These are phyloP conservation scores for Augochlora pura DNA, from an alignment of 1,140 invertebrate genomes.

Conservation along the genomic window DNA sequence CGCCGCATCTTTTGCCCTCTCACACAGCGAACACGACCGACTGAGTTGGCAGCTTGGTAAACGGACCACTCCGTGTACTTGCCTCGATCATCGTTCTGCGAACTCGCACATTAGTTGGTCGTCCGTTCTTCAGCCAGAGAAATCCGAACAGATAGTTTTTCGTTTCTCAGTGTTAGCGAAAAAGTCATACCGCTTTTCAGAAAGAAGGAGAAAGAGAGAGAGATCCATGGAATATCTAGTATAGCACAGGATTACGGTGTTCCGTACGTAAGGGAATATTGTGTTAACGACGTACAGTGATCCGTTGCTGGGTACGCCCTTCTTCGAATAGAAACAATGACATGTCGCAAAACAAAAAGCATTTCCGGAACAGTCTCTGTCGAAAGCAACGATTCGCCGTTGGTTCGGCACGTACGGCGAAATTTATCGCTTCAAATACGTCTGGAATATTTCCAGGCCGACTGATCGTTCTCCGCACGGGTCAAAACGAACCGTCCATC, in stretches of 20 bases:
- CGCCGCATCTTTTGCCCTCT: conserved; percentile 54
- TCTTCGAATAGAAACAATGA: no score
- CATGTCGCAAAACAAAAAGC: no score
- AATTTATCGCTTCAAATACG: background rate
- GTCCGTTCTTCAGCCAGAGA: background rate
- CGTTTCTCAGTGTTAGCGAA: background rate
- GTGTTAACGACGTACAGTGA: no score
- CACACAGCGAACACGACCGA: conserved; percentile 32
- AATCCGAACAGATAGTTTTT: background rate
- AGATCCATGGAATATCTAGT: background rate
- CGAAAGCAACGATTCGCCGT: no score
- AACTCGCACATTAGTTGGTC: conserved; percentile 27
- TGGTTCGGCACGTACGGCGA: background rate
- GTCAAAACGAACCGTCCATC: conserved; percentile 1
- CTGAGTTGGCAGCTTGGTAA: conserved; percentile 44
- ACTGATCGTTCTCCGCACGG: background rate
- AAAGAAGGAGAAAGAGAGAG: no score
- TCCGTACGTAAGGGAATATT: background rate
- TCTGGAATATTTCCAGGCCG: background rate
- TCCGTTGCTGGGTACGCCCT: no score
- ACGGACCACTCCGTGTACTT: conserved; percentile 44
- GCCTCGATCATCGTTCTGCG: conserved; percentile 50
- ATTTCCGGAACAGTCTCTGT: background rate
- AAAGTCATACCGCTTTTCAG: background rate
- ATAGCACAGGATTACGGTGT: background rate